Conservation (phyloP, 37 sponge, comb jelly and placozoan species). For the Crambe crambe region DNA sequence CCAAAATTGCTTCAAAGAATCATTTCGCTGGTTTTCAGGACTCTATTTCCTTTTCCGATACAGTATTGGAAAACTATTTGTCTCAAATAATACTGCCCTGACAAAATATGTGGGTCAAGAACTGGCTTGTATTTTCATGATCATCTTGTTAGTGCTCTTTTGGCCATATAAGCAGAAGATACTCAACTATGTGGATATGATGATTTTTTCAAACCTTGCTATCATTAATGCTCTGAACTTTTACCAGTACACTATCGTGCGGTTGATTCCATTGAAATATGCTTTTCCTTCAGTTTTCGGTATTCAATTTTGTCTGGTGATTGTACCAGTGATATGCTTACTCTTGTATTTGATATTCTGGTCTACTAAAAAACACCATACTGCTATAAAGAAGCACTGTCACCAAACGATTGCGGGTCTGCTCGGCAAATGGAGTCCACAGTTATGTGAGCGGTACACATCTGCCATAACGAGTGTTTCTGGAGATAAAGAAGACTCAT, state of each 20-base stretch:
- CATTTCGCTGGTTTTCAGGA: constrained; percentile 34
- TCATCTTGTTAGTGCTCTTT: background rate
- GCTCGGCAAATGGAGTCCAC: background rate
- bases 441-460: background rate
- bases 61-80: background rate
- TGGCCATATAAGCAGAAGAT: constrained; percentile 30
- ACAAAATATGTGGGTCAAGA: constrained; percentile 1
- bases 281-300: background rate
- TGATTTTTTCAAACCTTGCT: constrained; percentile 30
- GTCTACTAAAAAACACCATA: background rate
- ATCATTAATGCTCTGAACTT: constrained; percentile 25
- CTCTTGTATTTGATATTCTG: background rate
- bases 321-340: background rate
- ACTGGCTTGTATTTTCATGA: constrained; percentile 3
- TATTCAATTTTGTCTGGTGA: background rate
- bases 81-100: background rate
- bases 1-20: constrained; percentile 41
- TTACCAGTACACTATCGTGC: background rate
- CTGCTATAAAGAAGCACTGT: background rate
- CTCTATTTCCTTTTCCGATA: constrained; percentile 34
- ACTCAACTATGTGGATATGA: constrained; percentile 17
- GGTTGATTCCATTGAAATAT: background rate
- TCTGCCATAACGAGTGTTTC: background rate
- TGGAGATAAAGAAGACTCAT: no score
- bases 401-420: background rate